Percentiles rank a stretch among this genome's conserved stretches.
Evolutionary conservation across 1,140 invertebrate genomes (phyloP).

Genomic region (Pectinophora gossypiella): DNA sequence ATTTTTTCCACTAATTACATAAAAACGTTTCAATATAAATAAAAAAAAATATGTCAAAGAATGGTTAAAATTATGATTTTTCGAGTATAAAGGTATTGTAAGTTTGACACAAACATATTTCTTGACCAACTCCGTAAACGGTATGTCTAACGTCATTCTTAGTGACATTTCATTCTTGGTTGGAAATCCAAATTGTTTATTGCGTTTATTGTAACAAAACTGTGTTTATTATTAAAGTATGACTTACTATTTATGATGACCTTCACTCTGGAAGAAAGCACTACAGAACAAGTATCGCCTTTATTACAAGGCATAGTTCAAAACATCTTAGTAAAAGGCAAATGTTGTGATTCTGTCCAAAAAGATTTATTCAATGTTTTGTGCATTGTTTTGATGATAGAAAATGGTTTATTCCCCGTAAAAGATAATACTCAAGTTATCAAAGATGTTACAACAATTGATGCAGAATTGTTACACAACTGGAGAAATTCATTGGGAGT

Average conservation of each 20-base stretch:
- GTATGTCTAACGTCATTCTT: background rate
- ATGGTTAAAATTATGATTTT: no score
- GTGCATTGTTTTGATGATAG: conserved; percentile 43
- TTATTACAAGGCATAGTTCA: conserved; percentile 34
- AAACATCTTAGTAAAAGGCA: conserved; percentile 24
- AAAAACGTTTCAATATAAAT: no score
- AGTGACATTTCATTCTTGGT: background rate
- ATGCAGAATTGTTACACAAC: conserved; percentile 23
- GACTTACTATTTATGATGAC: conserved; percentile 26
- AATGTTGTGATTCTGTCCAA: conserved; percentile 33
- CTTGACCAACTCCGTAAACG: background rate
- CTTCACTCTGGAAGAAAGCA: conserved; percentile 46
- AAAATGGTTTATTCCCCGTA: conserved; percentile 47
- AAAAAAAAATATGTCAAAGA: no score
- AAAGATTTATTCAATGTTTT: conserved; percentile 49
- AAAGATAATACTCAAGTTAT: conserved; percentile 17
- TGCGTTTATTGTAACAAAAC: background rate
- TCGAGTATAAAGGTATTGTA: no score
- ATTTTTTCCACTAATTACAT: no score
- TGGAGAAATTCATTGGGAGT: conserved; percentile 32
- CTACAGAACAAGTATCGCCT: conserved; percentile 33
- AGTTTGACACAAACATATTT: no score
- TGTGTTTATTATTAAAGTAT: background rate
- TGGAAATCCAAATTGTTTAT: background rate
- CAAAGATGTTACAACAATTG: conserved; percentile 17